These are phyloP conservation scores for Eretmocerus hayati DNA, from an alignment of 2,888 invertebrate species.

Conservation along the genomic window DNA sequence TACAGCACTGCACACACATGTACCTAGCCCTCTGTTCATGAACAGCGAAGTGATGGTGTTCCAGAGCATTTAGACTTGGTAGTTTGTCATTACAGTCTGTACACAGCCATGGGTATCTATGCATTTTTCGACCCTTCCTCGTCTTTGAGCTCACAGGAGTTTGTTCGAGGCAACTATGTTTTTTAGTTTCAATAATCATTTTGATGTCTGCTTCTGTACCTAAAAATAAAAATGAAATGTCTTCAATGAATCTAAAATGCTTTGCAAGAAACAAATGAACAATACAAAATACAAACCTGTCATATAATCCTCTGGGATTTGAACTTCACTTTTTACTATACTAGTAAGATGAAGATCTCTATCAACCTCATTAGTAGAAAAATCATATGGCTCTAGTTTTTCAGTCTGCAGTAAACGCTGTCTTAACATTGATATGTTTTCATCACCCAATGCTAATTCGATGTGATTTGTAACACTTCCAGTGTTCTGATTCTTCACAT, in stretches of 20 bases:
- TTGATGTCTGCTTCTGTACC: slow-evolving; percentile 43
- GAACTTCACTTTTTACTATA: slow-evolving; percentile 19
- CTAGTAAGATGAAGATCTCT: slow-evolving; percentile 29
- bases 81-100: slow-evolving; percentile 50
- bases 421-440: too few relatives aligned
- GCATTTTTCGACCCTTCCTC: slow-evolving; percentile 42
- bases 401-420: too few relatives aligned
- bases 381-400: slow-evolving; percentile 28
- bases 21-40: slow-evolving; percentile 60
- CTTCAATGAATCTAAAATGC: too few relatives aligned
- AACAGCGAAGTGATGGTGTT: slow-evolving; percentile 56
- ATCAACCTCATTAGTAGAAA: slow-evolving; percentile 24
- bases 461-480: too few relatives aligned
- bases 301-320: slow-evolving; percentile 43
- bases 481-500: slow-evolving; percentile 8
- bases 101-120: slow-evolving; percentile 51
- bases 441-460: too few relatives aligned
- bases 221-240: slow-evolving; percentile 13
- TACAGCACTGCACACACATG: slow-evolving; percentile 61
- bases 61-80: slow-evolving; percentile 48
- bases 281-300: slow-evolving; percentile 33
- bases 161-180: slow-evolving; percentile 21
- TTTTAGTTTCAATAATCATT: slow-evolving; percentile 36
- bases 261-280: too few relatives aligned
- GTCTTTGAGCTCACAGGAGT: slow-evolving; percentile 27